These are phyloP conservation scores for Ariopsis seemanni DNA, from an alignment of 2,113 vertebrate species.

Conservation along the genomic window DNA sequence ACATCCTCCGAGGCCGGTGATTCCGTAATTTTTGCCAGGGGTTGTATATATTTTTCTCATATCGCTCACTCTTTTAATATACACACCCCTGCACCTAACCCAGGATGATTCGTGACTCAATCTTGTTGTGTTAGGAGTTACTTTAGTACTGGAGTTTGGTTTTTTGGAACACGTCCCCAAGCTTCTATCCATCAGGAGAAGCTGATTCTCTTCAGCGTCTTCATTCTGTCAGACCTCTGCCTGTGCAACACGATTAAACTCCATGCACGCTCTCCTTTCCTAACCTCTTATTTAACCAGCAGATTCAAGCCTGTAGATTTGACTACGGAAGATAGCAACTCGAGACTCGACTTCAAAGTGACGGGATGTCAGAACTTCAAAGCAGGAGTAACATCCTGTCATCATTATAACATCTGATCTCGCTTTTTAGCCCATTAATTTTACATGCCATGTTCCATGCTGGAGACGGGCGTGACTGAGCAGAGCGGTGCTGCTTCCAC, in stretches of 20 bases:
- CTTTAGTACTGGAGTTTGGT: background rate
- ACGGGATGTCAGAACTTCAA: slow-evolving; percentile 39
- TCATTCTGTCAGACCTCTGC: background rate
- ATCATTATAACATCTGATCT: slow-evolving; percentile 32
- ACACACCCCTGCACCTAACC: background rate
- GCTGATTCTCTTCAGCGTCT: background rate
- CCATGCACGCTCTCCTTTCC: background rate
- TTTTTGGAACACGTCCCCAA: background rate
- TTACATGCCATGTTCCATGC: slow-evolving; percentile 12
- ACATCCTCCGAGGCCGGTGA: too few relatives aligned
- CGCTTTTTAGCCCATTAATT: slow-evolving; percentile 16
- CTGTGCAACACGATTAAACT: slow-evolving; percentile 22
- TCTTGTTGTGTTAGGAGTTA: too few relatives aligned
- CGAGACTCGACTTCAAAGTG: slow-evolving; percentile 33
- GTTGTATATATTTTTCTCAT: background rate
- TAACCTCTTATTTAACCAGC: slow-evolving; percentile 29
- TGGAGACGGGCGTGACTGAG: background rate
- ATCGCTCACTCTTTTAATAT: background rate
- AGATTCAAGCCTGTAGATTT: slow-evolving; percentile 17
- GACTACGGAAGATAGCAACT: background rate
- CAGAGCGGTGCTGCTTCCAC: background rate
- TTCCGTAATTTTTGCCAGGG: too few relatives aligned
- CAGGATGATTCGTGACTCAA: background rate
- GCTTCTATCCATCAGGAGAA: background rate
- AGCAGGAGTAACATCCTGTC: slow-evolving; percentile 21